These are phyloP conservation scores for Ectropis grisescens DNA, from an alignment of 1,140 invertebrate genomes.

Conservation along the genomic window DNA sequence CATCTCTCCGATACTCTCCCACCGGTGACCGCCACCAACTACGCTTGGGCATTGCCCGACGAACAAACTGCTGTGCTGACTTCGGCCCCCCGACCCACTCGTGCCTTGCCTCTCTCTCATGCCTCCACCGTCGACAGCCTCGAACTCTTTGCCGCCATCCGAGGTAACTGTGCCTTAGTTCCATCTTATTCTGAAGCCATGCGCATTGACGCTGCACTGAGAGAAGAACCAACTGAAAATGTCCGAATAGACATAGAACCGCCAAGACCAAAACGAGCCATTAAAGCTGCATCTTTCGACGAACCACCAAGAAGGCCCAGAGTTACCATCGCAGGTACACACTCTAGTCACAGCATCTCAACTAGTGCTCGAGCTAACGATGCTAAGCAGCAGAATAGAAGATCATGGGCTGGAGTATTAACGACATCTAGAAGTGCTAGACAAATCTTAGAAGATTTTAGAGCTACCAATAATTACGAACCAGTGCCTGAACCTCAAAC, in stretches of 20 bases:
- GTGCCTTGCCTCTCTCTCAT: slow-evolving; percentile 77
- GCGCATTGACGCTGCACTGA: slow-evolving; percentile 64
- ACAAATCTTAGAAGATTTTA: slow-evolving; percentile 54
- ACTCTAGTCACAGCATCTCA: slow-evolving; percentile 48
- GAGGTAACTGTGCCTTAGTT: slow-evolving; percentile 66
- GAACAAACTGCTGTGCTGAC: slow-evolving; percentile 73
- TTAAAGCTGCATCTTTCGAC: slow-evolving; percentile 57
- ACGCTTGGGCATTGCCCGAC: slow-evolving; percentile 52
- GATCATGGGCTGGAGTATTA: slow-evolving; percentile 56
- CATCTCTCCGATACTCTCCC: slow-evolving; percentile 67
- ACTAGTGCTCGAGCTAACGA: slow-evolving; percentile 30
- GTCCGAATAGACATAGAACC: slow-evolving; percentile 39
- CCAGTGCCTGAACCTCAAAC: slow-evolving; percentile 39
- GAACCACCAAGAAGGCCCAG: slow-evolving; percentile 42
- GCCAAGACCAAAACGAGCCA: slow-evolving; percentile 23
- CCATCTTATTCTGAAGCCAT: slow-evolving; percentile 75
- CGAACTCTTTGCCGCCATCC: slow-evolving; percentile 57
- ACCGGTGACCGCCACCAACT: slow-evolving; percentile 45
- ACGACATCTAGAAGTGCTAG: slow-evolving; percentile 46
- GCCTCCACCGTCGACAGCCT: slow-evolving; percentile 57
- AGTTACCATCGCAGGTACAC: slow-evolving; percentile 38
- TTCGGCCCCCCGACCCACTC: slow-evolving; percentile 77
- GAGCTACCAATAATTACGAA: slow-evolving; percentile 35
- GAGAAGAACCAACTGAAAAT: slow-evolving; percentile 49
- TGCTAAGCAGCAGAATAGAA: slow-evolving; percentile 48